A percentile compares a stretch with the other conserved stretches of the same genome.
Conservation (phyloP, 1,140 invertebrate genomes). For the Phenacoccus solenopsis region DNA sequence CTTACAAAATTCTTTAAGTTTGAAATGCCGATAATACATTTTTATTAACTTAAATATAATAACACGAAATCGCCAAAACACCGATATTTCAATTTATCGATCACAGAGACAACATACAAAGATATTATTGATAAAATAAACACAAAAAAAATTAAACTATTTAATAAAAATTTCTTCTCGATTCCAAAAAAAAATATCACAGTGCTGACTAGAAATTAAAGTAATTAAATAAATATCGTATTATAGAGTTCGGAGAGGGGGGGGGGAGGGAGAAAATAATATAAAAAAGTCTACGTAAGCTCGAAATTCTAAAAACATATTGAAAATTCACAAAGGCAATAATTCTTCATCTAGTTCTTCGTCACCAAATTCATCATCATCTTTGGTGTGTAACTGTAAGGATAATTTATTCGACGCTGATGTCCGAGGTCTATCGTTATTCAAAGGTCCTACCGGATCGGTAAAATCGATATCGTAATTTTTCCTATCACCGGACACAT, state of each 20-base stretch:
- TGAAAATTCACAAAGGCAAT: slow-evolving; percentile 49
- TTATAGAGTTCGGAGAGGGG: too few species aligned
- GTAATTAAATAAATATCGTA: too few species aligned
- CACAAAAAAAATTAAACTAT: too few species aligned
- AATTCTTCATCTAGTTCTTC: slow-evolving; percentile 70
- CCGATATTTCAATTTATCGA: too few species aligned
- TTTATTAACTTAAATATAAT: too few species aligned
- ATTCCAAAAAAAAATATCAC: background rate
- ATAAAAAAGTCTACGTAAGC: too few species aligned
- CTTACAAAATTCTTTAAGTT: too few species aligned
- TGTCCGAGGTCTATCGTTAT: slow-evolving; percentile 54
- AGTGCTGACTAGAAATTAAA: background rate
- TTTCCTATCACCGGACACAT: background rate
- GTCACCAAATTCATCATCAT: slow-evolving; percentile 66
- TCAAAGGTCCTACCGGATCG: slow-evolving; percentile 62
- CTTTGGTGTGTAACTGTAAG: slow-evolving; percentile 31
- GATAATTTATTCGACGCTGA: slow-evolving; percentile 39
- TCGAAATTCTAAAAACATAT: background rate
- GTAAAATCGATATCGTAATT: slow-evolving; percentile 36
- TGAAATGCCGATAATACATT: too few species aligned
- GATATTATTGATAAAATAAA: too few species aligned
- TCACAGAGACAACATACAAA: too few species aligned
- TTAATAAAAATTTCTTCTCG: too few species aligned
- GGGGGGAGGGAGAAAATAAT: background rate
- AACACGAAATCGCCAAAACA: too few species aligned